These are phyloP conservation scores for Chionoecetes opilio DNA, from an alignment of 1,140 invertebrate genomes.

Conservation along the genomic window DNA sequence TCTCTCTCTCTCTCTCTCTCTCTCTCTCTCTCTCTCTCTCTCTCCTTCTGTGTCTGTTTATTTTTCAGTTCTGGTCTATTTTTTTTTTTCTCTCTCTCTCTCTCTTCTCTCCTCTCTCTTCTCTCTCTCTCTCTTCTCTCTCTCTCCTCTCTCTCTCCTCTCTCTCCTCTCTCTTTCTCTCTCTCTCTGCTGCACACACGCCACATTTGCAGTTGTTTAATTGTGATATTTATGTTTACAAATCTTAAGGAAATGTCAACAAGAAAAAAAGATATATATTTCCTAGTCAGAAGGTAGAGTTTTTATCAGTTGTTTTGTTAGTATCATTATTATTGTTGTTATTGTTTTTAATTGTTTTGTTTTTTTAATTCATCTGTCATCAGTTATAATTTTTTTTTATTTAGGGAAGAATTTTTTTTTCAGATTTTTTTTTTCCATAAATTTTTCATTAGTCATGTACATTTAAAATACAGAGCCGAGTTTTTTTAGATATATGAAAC, in stretches of 20 bases:
- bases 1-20: background rate
- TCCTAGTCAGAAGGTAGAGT: background rate
- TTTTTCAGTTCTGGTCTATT: background rate
- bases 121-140: too few species aligned
- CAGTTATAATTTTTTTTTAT: too few species aligned
- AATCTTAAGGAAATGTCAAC: constrained; percentile 62
- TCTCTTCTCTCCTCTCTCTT: too few species aligned
- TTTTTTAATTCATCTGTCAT: background rate
- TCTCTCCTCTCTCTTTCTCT: background rate
- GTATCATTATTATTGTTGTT: background rate
- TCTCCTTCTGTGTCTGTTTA: background rate
- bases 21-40: background rate
- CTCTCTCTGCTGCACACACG: too few species aligned
- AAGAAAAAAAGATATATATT: constrained; percentile 1
- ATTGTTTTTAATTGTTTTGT: constrained; percentile 36
- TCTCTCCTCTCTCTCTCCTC: background rate
- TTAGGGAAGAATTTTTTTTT: too few species aligned
- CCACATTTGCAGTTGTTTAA: constrained; percentile 60
- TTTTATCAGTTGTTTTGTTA: constrained; percentile 37
- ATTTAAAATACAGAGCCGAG: constrained; percentile 48
- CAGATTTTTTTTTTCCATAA: background rate
- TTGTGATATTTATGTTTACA: constrained; percentile 72
- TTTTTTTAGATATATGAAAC: constrained; percentile 43
- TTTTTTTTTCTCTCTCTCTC: background rate
- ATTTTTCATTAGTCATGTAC: constrained; percentile 68